Conservation (phyloP, 2,797 vertebrate species). For the Setipinna tenuifilis region DNA sequence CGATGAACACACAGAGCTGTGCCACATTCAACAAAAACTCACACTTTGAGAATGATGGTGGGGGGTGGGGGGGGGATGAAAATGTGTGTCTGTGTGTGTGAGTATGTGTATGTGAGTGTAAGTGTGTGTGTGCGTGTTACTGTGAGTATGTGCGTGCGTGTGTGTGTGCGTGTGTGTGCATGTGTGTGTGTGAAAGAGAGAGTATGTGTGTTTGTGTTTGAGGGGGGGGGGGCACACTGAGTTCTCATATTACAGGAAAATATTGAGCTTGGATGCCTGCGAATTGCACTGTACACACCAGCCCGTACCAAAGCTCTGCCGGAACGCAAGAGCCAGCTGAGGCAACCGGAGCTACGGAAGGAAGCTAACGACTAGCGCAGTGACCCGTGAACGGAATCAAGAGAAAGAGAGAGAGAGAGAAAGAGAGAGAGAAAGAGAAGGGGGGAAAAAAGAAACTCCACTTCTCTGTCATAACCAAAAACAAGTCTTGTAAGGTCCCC, state of each 20-base stretch:
- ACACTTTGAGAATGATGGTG: slow-evolving; percentile 42
- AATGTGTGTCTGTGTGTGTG: not conserved
- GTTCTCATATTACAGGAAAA: slow-evolving; percentile 73
- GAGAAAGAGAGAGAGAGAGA: slow-evolving; percentile 37
- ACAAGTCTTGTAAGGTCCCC: slow-evolving; percentile 37
- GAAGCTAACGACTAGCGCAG: slow-evolving; percentile 57
- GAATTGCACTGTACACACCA: slow-evolving; percentile 64
- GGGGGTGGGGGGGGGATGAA: not conserved
- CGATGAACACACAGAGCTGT: slow-evolving; percentile 55
- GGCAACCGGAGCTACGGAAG: slow-evolving; percentile 60
- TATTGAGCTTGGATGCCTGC: slow-evolving; percentile 74
- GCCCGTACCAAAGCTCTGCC: slow-evolving; percentile 54
- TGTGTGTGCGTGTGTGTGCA: no score
- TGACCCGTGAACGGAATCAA: slow-evolving; percentile 57
- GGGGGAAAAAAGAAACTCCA: not conserved
- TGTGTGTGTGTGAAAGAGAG: no score
- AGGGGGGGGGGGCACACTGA: slow-evolving; percentile 26
- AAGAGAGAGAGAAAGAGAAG: not conserved
- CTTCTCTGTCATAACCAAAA: slow-evolving; percentile 53
- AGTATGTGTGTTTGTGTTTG: slow-evolving; percentile 35
- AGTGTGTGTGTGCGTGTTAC: not conserved
- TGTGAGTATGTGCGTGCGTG: slow-evolving; percentile 8
- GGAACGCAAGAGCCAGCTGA: slow-evolving; percentile 43
- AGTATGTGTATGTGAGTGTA: not conserved
- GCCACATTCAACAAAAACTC: slow-evolving; percentile 62